A percentile compares a stretch with the other conserved stretches of the same genome.
Evolutionary conservation across 2,888 invertebrate species (phyloP).

Genomic region (Aspidiotus destructor): DNA sequence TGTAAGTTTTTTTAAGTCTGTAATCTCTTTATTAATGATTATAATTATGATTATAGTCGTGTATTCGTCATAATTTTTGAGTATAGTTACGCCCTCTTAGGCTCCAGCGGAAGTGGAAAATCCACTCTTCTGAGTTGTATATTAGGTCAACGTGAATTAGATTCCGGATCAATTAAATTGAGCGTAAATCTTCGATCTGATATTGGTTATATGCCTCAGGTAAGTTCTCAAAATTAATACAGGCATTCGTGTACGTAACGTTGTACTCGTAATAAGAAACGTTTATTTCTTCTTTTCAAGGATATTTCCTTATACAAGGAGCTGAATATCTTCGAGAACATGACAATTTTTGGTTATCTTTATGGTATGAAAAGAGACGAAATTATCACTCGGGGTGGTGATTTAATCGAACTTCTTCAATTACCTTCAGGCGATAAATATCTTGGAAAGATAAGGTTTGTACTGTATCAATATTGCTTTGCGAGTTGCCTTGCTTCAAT

Average conservation of each 20-base stretch:
- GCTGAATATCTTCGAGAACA: conserved; percentile 31
- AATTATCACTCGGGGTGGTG: conserved; percentile 29
- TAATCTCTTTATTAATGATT: not conserved
- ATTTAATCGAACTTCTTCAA: conserved; percentile 29
- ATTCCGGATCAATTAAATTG: conserved; percentile 44
- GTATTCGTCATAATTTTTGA: not conserved
- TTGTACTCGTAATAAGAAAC: not conserved
- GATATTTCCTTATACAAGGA: conserved; percentile 28
- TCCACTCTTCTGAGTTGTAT: conserved; percentile 48
- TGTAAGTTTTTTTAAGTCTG: conserved; percentile 52
- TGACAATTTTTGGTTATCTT: conserved; percentile 34
- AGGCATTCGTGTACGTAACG: no score
- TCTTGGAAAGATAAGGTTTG: no score
- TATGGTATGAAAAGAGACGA: conserved; percentile 27
- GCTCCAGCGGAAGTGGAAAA: conserved; percentile 50
- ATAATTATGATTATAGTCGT: no score
- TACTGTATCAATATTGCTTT: no score
- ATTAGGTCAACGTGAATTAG: conserved; percentile 44
- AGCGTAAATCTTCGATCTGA: conserved; percentile 42
- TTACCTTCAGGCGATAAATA: not conserved
- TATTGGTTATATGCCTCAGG: conserved; percentile 48
- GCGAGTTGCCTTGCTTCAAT: no score
- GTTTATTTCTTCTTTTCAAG: not conserved
- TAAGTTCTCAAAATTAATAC: conserved; percentile 39
- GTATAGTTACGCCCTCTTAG: conserved; percentile 48